Evolutionary conservation across 2,888 invertebrate species (phyloP).

Genomic region (Apoderus coryli): DNA sequence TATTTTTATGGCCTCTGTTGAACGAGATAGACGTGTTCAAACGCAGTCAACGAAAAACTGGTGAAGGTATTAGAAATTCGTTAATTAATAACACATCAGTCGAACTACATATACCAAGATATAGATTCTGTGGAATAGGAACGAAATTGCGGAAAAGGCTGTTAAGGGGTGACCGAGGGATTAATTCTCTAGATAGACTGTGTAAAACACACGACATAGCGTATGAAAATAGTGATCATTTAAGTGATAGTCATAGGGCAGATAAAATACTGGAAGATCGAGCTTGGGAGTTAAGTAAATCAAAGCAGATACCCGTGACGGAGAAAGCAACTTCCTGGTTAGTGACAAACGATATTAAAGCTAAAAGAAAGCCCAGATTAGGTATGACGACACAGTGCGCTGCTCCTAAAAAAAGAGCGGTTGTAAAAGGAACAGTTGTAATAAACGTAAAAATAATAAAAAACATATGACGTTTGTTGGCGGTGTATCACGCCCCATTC

Average conservation of each 20-base stretch:
- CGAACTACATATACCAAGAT: slow-evolving; percentile 1
- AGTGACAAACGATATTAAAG: not conserved
- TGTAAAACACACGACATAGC: not conserved
- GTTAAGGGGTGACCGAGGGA: not conserved
- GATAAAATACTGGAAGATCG: not conserved
- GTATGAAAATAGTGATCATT: not conserved
- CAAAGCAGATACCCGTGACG: not conserved
- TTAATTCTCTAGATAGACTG: not conserved
- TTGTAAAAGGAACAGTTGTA: not conserved
- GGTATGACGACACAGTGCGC: too few species aligned
- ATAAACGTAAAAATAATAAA: not conserved
- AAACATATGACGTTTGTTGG: too few species aligned
- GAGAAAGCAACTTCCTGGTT: slow-evolving; percentile 2
- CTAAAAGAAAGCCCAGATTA: not conserved
- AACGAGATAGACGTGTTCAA: too few species aligned
- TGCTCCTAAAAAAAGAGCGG: not conserved
- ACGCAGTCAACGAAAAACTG: too few species aligned
- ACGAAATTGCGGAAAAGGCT: not conserved
- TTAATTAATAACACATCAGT: too few species aligned
- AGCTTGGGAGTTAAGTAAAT: not conserved
- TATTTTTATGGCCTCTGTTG: too few species aligned
- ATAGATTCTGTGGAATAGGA: not conserved
- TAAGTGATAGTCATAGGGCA: not conserved
- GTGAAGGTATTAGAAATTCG: too few species aligned
- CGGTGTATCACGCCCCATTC: too few species aligned